A percentile compares a stretch with the other conserved stretches of the same genome.
These are phyloP conservation scores for Heliopora coerulea DNA, from an alignment of 92 coral and sea anemone species.

Conservation along the genomic window DNA sequence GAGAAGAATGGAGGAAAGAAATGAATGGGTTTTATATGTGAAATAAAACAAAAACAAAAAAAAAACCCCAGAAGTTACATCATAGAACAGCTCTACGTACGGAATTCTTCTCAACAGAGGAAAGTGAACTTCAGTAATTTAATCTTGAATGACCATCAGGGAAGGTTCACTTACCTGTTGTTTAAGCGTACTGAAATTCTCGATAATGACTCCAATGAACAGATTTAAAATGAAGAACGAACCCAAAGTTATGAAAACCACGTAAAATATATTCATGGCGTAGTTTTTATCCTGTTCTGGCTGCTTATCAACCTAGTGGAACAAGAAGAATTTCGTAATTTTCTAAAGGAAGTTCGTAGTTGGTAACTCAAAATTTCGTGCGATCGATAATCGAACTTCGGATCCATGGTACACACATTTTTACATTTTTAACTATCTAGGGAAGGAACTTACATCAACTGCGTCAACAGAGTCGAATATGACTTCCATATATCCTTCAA, in stretches of 20 bases:
- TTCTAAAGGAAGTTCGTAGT: background rate
- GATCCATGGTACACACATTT: too few species aligned
- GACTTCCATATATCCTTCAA: slow-evolving; percentile 96
- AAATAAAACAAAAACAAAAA: too few species aligned
- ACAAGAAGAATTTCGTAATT: background rate
- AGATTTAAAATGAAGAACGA: slow-evolving; percentile 92
- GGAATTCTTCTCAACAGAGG: too few species aligned
- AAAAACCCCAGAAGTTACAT: too few species aligned
- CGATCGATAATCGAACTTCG: too few species aligned
- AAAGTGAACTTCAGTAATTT: too few species aligned
- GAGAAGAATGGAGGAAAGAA: too few species aligned
- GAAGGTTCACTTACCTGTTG: slow-evolving; percentile 93
- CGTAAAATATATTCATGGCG: slow-evolving; percentile 77
- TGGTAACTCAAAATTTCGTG: too few species aligned
- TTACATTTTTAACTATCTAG: background rate
- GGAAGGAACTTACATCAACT: slow-evolving; percentile 53
- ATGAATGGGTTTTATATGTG: too few species aligned
- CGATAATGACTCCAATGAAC: slow-evolving; percentile 97
- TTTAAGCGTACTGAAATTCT: slow-evolving; percentile 89
- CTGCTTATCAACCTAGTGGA: slow-evolving; percentile 59
- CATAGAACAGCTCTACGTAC: too few species aligned
- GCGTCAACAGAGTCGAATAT: slow-evolving; percentile 91
- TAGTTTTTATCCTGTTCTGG: slow-evolving; percentile 67
- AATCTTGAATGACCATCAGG: too few species aligned
- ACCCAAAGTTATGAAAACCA: slow-evolving; percentile 87